Evolutionary conservation across 2,797 vertebrate species (phyloP), one percentile per base, ranked within the genome.

Genomic region (Urophycis tenuis): DNA sequence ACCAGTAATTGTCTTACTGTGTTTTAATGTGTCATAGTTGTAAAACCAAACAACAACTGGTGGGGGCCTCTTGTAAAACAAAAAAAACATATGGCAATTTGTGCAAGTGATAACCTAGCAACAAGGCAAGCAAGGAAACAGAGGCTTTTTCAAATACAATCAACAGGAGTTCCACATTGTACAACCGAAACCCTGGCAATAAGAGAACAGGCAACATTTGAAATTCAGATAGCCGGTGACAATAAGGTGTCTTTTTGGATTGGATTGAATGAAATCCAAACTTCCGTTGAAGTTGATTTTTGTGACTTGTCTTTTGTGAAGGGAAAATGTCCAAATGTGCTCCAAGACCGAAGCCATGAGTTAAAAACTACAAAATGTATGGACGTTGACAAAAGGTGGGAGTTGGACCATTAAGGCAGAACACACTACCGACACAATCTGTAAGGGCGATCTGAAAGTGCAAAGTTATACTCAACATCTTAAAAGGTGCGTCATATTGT

Each of bases 401-500:
- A 73, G 78, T 85, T 82, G 25, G 39, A 80, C 30, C 60, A 79
- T 79, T 77, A 14, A 80, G 83, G 81, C 81, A 73, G 75, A 85
- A 81, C 25, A 81, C 33, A 31, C 60, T 9, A 67, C 60, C 60
- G 12, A 29, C 29, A 67, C 60, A 6, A 84, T 79, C 82, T 76
- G 83, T 85, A 75, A 85, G 75, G 71, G 45, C 84, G 78, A 78
- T 80, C 79, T 86, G 85, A 90, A 90, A 90, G 82, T 88, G 87
- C 80, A 74, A 75, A 88, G 82, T 87, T 79, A 77, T 73, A 22
- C 45, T 78, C 69, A 7, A 67, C 19, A 81, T 78, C 78, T 77
- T 84, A 73, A 82, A 74, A 81, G 25, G 39, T 87, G 83, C 84
- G 85, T 74, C 80, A 34, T 79, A 71, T 81, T 11, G 17, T 69